Percentiles rank a stretch among this genome's conserved stretches.
Conservation (phyloP, 2,113 vertebrate species). For the Potamarius usumacintae region DNA sequence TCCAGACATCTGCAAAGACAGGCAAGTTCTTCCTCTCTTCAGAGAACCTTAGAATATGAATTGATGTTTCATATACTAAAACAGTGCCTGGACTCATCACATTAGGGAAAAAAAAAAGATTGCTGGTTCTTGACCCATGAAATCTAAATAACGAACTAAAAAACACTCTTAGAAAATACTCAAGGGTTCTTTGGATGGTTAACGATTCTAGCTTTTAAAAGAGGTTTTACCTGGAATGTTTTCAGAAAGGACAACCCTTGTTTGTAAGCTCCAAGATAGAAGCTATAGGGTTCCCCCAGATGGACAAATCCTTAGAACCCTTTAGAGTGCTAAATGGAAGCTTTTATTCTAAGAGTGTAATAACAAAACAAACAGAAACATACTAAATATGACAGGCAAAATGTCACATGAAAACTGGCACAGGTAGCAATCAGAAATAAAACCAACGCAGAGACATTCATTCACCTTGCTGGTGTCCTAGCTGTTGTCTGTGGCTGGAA, state of each 20-base stretch:
- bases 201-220: background rate
- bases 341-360: conserved; percentile 1
- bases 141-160: background rate
- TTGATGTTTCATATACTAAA: background rate
- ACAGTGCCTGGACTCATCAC: background rate
- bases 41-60: background rate
- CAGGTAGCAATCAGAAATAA: background rate
- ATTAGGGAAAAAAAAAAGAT: background rate
- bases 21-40: conserved; percentile 1
- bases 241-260: background rate
- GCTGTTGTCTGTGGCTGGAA: conserved; percentile 35
- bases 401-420: background rate
- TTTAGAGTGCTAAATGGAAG: background rate
- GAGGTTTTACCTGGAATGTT: background rate
- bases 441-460: conserved; percentile 5
- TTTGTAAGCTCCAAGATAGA: background rate
- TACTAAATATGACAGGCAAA: background rate
- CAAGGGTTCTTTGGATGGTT: background rate
- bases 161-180: background rate
- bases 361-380: background rate
- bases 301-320: conserved; percentile 4
- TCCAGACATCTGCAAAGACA: conserved; percentile 75
- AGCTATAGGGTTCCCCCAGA: background rate
- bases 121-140: background rate
- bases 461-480: conserved; percentile 49